phyloP scores from a whole-genome alignment of 1,140 invertebrate species.

The Holcopasites calliopsidis region DNA sequence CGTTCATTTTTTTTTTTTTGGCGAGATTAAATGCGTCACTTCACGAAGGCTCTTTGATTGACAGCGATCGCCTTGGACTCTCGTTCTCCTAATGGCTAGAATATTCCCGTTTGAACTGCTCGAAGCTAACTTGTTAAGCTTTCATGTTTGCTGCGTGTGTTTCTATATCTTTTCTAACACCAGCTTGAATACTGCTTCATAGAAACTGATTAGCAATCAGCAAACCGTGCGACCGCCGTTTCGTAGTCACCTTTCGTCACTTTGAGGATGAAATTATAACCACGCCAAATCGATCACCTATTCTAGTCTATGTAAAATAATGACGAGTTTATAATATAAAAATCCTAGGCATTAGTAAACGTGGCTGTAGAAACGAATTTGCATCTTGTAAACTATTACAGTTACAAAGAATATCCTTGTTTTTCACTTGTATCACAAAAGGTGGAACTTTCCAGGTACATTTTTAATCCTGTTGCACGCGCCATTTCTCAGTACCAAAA shows the following conservation, averaged over 20 bases:
- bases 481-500: too few species aligned
- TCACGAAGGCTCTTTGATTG: constrained; percentile 38
- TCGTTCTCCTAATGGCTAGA: constrained; percentile 19
- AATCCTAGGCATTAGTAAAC: too few species aligned
- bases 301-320: too few species aligned
- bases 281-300: too few species aligned
- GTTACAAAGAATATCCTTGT: too few species aligned
- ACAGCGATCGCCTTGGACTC: constrained; percentile 29
- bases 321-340: too few species aligned
- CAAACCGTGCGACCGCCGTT: background rate
- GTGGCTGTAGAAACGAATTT: too few species aligned
- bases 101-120: background rate
- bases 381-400: too few species aligned
- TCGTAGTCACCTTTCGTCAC: background rate
- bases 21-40: constrained; percentile 68
- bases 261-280: background rate
- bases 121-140: background rate
- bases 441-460: too few species aligned
- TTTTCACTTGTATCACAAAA: too few species aligned
- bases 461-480: too few species aligned
- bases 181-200: background rate
- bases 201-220: background rate
- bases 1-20: constrained; percentile 63
- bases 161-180: background rate
- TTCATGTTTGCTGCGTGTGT: background rate